Percentiles rank a stretch among this genome's conserved stretches.
Conservation (phyloP, 2,888 invertebrate genomes). For the Ectemnius cavifrons region DNA sequence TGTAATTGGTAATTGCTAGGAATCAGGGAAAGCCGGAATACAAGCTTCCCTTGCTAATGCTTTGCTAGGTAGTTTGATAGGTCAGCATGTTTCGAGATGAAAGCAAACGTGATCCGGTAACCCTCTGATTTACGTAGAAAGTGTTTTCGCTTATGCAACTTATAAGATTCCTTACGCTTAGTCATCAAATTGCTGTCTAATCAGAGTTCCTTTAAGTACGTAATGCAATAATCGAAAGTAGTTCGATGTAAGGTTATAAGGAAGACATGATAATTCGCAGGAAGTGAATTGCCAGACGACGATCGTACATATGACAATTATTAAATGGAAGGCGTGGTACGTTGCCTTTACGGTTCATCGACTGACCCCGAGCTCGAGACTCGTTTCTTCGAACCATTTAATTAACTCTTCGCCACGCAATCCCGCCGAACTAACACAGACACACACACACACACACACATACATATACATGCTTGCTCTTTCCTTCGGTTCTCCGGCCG, state of each 20-base stretch:
- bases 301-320: constrained; percentile 47
- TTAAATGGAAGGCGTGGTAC: constrained; percentile 53
- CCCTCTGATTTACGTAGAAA: constrained; percentile 2
- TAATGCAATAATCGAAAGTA: background rate
- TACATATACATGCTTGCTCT: background rate
- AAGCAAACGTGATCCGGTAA: background rate
- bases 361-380: constrained; percentile 47
- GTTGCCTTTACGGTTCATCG: constrained; percentile 56
- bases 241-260: background rate
- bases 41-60: too few relatives aligned
- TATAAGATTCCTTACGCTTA: background rate
- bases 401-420: constrained; percentile 57
- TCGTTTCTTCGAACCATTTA: constrained; percentile 59
- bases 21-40: constrained; percentile 1
- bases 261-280: constrained; percentile 5
- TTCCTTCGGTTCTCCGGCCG: constrained; percentile 13
- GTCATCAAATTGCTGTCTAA: background rate
- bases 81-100: too few relatives aligned
- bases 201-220: background rate
- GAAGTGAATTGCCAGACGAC: constrained; percentile 22
- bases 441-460: background rate
- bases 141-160: constrained; percentile 5
- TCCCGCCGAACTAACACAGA: constrained; percentile 34
- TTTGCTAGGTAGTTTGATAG: too few relatives aligned
- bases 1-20: background rate